Evolutionary conservation across 2,888 invertebrate species (phyloP), one percentile per base, ranked within the genome.

Genomic region (Plagodis dolabraria): DNA sequence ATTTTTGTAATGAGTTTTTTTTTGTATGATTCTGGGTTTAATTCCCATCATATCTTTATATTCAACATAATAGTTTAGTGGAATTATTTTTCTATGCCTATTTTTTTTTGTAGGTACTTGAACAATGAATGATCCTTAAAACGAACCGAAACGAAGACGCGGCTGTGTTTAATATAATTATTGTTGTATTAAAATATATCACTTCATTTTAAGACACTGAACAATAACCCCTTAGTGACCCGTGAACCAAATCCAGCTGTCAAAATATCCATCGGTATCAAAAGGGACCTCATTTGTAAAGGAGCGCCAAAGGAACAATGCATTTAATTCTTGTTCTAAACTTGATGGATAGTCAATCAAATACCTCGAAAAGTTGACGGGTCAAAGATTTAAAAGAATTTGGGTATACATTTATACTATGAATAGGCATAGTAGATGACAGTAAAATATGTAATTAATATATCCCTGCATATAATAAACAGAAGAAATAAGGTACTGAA

Each of bases 281-380:
- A 83, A 40, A 83, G 75, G 78, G 74, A 75, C 65, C 71, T 77
- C 82, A 75, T 81, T 81, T 81, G 74, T 80, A 78, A 84, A 81
- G 85, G 86, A 85, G 84, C 81, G 85, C 72, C 80, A 60, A 69
- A 72, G 80, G 87, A 89, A 91, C 89, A 91, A 91, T 91, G 79
- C 79, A 75, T 72, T 79, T 89, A 89, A 90, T 91, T 89, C 87
- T 84, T 78, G 76, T 84, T 75, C 75, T 79, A 76, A n/a, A 22
- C 22, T 79, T 91, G 92, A 92, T 92, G 86, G 89, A 91, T 91
- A 72, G 85, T 80, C 87, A 77, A 86, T 86, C 82, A 60, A 68
- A 70, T 72, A 75, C 69, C 68, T 67, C 65, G 10, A 49, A 53
- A 72, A 70, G 79, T 75, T 86, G 85, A 85, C 85, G 82, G 77